A percentile compares a stretch with the other conserved stretches of the same genome.
phyloP scores from a whole-genome alignment of 2,888 invertebrate genomes.

The Limnephilus marmoratus region DNA sequence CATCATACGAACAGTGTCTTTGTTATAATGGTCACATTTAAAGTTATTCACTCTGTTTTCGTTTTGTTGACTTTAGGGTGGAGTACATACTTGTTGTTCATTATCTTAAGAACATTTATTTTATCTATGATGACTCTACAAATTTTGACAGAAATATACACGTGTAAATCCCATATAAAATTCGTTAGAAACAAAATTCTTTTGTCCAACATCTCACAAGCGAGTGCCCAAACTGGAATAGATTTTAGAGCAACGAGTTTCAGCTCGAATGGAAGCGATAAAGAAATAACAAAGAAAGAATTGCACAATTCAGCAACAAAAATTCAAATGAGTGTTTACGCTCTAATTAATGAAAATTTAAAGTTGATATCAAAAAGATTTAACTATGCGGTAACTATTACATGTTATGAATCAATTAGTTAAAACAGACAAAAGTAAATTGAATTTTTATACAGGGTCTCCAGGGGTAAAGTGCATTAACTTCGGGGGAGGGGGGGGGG shows the following conservation, averaged over 20 bases:
- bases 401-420: too few relatives aligned
- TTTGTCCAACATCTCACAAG: not conserved
- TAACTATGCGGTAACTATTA: not conserved
- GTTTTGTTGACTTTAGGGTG: not conserved
- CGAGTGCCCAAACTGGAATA: not conserved
- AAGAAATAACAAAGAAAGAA: not conserved
- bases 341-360: not conserved
- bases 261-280: not conserved
- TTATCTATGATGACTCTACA: not conserved
- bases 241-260: not conserved
- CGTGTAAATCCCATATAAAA: not conserved
- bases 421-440: too few relatives aligned
- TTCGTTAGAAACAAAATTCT: not conserved
- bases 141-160: not conserved
- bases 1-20: not conserved
- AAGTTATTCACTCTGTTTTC: not conserved
- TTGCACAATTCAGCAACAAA: not conserved
- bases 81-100: not conserved
- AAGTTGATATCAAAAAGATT: slow-evolving; percentile 6
- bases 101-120: not conserved
- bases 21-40: not conserved
- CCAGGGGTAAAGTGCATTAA: too few relatives aligned
- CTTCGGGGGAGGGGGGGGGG: too few relatives aligned
- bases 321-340: not conserved
- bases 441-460: too few relatives aligned